Percentiles rank a stretch among this genome's conserved stretches.
phyloP scores from a whole-genome alignment of 2,113 vertebrate species.

The Poecile atricapillus region DNA sequence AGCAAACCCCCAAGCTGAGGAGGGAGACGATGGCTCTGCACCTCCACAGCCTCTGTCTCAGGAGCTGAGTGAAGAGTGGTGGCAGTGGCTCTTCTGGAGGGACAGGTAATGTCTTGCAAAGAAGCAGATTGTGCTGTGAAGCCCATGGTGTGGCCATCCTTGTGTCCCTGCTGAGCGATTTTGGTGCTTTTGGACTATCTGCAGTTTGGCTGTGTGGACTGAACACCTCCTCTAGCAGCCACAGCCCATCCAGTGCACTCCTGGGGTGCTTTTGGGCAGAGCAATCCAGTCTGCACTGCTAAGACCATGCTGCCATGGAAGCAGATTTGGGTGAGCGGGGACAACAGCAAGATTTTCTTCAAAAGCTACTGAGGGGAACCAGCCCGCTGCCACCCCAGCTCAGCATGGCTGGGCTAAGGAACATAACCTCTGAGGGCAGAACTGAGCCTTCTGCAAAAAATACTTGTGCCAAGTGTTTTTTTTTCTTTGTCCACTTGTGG shows the following conservation, averaged over 20 bases:
- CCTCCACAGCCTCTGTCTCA: background rate
- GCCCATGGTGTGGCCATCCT: fast-evolving
- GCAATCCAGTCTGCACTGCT: background rate
- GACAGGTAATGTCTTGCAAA: background rate
- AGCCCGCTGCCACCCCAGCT: background rate
- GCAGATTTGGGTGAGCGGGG: background rate
- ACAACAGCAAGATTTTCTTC: background rate
- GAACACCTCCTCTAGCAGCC: background rate
- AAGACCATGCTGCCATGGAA: background rate
- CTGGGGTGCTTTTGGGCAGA: background rate
- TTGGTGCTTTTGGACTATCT: background rate
- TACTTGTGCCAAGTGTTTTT: background rate
- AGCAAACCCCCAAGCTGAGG: fast-evolving
- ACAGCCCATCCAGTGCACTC: background rate
- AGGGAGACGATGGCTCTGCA: background rate
- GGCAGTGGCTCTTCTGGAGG: background rate
- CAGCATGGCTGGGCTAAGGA: background rate
- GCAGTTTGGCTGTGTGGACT: background rate
- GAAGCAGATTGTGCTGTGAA: background rate
- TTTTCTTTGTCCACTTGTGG: background rate
- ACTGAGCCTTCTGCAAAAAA: background rate
- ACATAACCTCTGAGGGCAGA: fast-evolving
- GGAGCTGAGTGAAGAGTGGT: background rate
- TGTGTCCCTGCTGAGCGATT: background rate
- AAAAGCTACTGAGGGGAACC: background rate